These are phyloP conservation scores for Stegostoma tigrinum DNA, from an alignment of 2,113 vertebrate species.

Conservation along the genomic window DNA sequence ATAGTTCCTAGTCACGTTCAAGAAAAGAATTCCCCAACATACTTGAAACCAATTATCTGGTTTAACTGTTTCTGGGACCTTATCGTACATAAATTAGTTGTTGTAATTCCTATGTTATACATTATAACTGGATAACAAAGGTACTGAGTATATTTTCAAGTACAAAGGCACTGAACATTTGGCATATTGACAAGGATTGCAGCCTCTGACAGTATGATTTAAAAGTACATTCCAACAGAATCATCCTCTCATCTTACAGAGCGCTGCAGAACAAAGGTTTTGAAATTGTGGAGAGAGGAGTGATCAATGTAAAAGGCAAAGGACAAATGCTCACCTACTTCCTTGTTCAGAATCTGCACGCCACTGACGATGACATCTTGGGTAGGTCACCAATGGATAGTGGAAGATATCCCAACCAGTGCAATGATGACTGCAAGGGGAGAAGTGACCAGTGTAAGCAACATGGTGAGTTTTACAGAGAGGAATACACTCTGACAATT, in stretches of 20 bases:
- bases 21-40: not conserved
- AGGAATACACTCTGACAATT: not conserved
- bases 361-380: conserved; percentile 63
- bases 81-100: not conserved
- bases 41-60: not conserved
- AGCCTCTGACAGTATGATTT: not conserved
- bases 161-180: too few relatives aligned
- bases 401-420: conserved; percentile 22
- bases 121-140: not conserved
- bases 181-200: not conserved
- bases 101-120: not conserved
- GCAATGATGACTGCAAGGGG: conserved; percentile 40
- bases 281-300: conserved; percentile 57
- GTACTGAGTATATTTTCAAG: too few relatives aligned
- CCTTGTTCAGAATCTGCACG: conserved; percentile 55
- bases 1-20: too few relatives aligned
- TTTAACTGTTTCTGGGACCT: not conserved
- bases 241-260: conserved; percentile 43
- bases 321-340: conserved; percentile 67
- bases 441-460: not conserved
- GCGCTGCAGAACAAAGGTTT: conserved; percentile 58
- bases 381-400: conserved; percentile 40
- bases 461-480: not conserved
- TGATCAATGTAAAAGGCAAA: conserved; percentile 71
- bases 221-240: not conserved